Evolutionary conservation across 2,113 vertebrate genomes (phyloP).

Genomic region (Poeciliopsis turrubarensis): DNA sequence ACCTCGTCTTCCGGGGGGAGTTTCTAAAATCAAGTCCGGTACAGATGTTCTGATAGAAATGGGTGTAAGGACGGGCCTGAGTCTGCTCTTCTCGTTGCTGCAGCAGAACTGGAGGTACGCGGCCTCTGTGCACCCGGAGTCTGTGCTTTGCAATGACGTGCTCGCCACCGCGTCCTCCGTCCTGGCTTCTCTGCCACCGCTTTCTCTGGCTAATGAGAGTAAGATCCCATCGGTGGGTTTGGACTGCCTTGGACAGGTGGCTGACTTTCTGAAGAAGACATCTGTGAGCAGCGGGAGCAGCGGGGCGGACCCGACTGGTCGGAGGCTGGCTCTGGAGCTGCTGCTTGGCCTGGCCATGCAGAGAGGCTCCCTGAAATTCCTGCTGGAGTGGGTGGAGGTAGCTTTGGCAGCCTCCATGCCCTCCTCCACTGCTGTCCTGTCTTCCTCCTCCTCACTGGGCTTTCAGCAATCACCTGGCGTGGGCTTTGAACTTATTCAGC

Average conservation of each 20-base stretch:
- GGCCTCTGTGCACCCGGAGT: conserved; percentile 72
- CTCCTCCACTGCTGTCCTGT: conserved; percentile 48
- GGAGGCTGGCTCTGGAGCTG: conserved; percentile 81
- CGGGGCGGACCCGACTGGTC: conserved; percentile 77
- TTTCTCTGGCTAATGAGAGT: conserved; percentile 84
- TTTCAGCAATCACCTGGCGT: conserved; percentile 67
- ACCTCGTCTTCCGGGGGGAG: conserved; percentile 51
- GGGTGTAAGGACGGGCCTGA: conserved; percentile 84
- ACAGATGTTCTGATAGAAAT: conserved; percentile 85
- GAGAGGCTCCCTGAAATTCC: conserved; percentile 82
- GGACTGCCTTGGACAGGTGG: conserved; percentile 82
- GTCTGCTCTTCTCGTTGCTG: conserved; percentile 82
- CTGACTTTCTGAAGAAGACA: conserved; percentile 82
- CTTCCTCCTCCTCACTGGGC: conserved; percentile 62
- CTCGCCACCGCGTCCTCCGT: conserved; percentile 81
- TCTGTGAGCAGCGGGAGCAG: conserved; percentile 75
- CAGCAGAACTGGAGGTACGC: conserved; percentile 83
- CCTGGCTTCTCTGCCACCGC: conserved; percentile 80
- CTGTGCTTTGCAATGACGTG: conserved; percentile 82
- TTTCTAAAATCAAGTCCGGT: conserved; percentile 73
- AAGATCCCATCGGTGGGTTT: conserved; percentile 84
- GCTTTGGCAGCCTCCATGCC: conserved; percentile 77
- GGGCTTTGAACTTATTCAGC: conserved; percentile 79
- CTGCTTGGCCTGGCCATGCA: conserved; percentile 82
- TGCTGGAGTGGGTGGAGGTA: conserved; percentile 86